Conservation (phyloP, 2,113 vertebrate species). For the Zosterops borbonicus region DNA sequence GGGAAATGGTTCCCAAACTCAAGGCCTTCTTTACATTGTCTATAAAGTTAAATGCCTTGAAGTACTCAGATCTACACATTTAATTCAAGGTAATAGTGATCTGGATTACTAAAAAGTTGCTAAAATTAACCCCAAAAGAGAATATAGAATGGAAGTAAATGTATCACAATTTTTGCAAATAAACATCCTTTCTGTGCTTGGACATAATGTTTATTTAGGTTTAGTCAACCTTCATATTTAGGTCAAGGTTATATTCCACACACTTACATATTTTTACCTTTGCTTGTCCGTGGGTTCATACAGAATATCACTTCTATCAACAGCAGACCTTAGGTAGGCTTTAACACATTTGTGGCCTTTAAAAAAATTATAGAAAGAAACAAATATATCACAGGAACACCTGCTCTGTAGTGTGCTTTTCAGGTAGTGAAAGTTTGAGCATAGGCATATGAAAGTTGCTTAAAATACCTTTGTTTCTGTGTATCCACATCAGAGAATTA, state of each 20-base stretch:
- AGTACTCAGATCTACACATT: not conserved
- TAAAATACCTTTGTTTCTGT: conserved; percentile 6
- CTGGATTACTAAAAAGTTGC: not conserved
- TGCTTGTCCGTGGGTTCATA: not conserved
- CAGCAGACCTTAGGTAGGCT: not conserved
- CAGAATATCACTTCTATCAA: not conserved
- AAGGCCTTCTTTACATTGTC: not conserved
- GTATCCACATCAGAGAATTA: not conserved
- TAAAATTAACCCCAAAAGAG: not conserved
- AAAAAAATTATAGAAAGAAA: not conserved
- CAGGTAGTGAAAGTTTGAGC: not conserved
- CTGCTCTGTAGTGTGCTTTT: not conserved
- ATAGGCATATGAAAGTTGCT: not conserved
- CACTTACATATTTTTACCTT: not conserved
- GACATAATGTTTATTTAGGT: not conserved
- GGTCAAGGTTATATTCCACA: not conserved
- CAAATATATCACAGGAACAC: not conserved
- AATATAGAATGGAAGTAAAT: not conserved
- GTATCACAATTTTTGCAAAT: not conserved
- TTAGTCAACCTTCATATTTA: not conserved
- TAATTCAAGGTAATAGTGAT: not conserved
- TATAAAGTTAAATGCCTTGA: not conserved
- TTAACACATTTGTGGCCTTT: not conserved
- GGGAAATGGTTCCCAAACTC: not conserved
- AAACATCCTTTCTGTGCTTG: not conserved